Evolutionary conservation across 2,113 vertebrate species (phyloP).

Genomic region (Chelonoidis abingdonii): DNA sequence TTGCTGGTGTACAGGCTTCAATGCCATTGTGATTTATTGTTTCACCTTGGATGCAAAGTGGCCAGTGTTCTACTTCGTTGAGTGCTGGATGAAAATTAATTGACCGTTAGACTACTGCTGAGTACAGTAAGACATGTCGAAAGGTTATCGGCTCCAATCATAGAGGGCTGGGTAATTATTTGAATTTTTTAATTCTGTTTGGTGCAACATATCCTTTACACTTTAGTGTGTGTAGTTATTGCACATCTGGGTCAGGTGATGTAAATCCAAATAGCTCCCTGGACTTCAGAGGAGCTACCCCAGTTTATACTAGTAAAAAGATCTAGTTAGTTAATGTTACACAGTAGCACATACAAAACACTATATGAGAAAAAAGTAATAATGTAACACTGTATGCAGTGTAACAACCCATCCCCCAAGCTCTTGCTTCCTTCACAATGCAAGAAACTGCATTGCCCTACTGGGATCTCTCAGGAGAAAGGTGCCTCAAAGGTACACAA

Average conservation of each 20-base stretch:
- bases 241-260: neutral
- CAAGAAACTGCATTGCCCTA: too few species aligned
- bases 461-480: neutral
- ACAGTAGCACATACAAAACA: fast-evolving
- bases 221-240: neutral
- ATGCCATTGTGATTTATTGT: neutral
- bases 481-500: neutral
- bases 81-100: conserved; percentile 31
- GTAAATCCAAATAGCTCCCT: neutral
- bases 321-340: neutral
- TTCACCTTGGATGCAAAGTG: conserved; percentile 6
- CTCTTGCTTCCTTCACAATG: neutral
- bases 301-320: neutral
- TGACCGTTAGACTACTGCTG: neutral
- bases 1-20: neutral
- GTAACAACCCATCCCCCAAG: neutral
- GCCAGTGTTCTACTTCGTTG: neutral
- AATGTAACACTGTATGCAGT: fast-evolving
- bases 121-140: neutral
- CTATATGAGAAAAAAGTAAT: neutral
- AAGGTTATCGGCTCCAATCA: neutral
- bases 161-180: neutral
- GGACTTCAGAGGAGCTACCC: neutral
- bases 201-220: neutral
- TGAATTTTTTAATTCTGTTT: neutral